phyloP scores from a whole-genome alignment of 1,140 invertebrate genomes.

The Calliphora vicina region DNA sequence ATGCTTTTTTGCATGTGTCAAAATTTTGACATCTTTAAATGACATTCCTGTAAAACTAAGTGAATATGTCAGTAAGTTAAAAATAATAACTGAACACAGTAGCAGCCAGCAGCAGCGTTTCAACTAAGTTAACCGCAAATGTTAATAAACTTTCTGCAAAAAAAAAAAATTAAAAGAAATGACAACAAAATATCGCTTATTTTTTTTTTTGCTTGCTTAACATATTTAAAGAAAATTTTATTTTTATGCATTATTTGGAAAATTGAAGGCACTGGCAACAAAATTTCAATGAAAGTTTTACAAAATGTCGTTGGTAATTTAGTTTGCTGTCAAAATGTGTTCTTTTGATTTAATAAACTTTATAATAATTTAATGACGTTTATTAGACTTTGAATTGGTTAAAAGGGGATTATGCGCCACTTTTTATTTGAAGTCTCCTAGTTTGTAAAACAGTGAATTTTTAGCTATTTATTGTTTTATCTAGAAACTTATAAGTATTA shows the following conservation, averaged over 20 bases:
- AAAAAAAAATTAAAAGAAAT: background rate
- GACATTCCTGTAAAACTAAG: constrained; percentile 13
- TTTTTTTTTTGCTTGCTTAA: background rate
- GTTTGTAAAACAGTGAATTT: too few relatives aligned
- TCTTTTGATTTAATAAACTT: too few relatives aligned
- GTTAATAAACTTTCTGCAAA: background rate
- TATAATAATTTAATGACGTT: too few relatives aligned
- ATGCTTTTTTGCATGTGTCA: constrained; percentile 4
- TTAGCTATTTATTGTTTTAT: too few relatives aligned
- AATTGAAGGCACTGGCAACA: too few relatives aligned
- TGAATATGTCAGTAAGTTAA: constrained; percentile 3
- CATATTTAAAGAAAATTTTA: background rate
- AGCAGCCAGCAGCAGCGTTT: background rate
- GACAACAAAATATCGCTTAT: background rate
- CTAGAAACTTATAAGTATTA: too few relatives aligned
- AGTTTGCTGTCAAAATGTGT: too few relatives aligned
- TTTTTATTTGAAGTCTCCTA: too few relatives aligned
- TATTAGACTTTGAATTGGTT: too few relatives aligned
- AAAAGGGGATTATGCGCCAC: too few relatives aligned
- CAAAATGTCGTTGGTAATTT: too few relatives aligned
- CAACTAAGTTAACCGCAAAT: background rate
- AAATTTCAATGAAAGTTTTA: too few relatives aligned
- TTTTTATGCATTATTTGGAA: background rate
- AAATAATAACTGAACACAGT: background rate
- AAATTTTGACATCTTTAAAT: constrained; percentile 17